Conservation (phyloP, 1,140 invertebrate genomes). For the Popillia japonica region DNA sequence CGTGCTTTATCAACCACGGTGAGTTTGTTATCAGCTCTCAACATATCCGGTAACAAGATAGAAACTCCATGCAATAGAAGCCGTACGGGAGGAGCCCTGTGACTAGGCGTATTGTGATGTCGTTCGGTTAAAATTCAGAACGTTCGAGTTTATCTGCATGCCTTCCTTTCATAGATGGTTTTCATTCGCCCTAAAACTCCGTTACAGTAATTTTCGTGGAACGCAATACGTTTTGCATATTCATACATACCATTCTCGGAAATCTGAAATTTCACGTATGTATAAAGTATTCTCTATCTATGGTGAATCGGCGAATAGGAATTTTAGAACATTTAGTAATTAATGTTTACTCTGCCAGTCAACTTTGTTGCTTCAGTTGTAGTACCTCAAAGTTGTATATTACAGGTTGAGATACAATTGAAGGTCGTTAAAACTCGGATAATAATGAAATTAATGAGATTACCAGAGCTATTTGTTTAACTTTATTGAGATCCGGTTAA, state of each 20-base stretch:
- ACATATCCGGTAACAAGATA: not conserved
- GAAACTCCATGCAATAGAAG: not conserved
- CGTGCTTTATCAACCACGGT: not conserved
- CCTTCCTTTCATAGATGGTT: not conserved
- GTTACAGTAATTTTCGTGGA: not conserved
- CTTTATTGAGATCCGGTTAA: too few relatives aligned
- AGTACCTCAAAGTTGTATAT: too few relatives aligned
- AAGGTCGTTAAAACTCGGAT: too few relatives aligned
- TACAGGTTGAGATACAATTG: too few relatives aligned
- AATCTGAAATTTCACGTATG: not conserved
- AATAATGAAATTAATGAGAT: too few relatives aligned
- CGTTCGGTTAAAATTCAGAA: not conserved
- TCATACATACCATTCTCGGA: not conserved
- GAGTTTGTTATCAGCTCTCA: not conserved
- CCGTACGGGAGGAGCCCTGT: not conserved
- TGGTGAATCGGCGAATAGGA: not conserved
- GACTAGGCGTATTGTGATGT: not conserved
- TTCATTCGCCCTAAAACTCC: not conserved
- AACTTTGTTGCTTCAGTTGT: not conserved
- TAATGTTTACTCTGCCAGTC: not conserved
- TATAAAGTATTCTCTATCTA: not conserved
- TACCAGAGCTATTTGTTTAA: too few relatives aligned
- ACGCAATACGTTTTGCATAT: constrained; percentile 9
- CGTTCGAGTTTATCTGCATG: not conserved
- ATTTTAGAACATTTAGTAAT: not conserved